Evolutionary conservation across 2,797 vertebrate species (phyloP), one percentile per base, ranked within the genome.

Genomic region (Bovichtus variegatus): DNA sequence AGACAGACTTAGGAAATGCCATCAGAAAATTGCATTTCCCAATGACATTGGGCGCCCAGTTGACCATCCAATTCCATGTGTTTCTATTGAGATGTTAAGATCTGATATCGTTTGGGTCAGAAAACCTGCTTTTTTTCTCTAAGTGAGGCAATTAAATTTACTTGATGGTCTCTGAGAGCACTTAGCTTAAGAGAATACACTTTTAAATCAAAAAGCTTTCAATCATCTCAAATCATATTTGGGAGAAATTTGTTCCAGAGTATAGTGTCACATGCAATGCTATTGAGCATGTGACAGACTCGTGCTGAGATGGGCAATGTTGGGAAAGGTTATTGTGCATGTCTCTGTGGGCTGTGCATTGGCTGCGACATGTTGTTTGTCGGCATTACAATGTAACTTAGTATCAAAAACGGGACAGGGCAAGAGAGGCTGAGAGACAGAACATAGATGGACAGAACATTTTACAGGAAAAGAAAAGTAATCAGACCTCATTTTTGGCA

Each of bases 181-280:
- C 98, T 99, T 99, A 98, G 96, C 96, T 97, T 97, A 97, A 98
- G 96, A 99, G 97, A 98, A 98, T 98, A 97, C 97, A 98, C 97
- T 98, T 97, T 95, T 93, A 97, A 98, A 99, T 99, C 97, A 98
- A 98, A 99, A 98, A 96, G 94, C 96, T 98, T 99, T 99, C 98
- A 98, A 98, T 99, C 98, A 98, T 97, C 96, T 95, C 94, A 97
- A 98, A 98, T 97, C 96, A 95, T 97, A 97, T 99, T 98, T 97
- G 94, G 95, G 94, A 95, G 95, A 95, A 96, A 96, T 96, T 95
- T 95, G 94, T 94, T 96, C 94, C 87, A 91, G 91, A 96, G 95
- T 95, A 91, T 94, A 94, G 94, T 92, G 95, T 96, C 96, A 96
- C 93, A 95, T 95, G 95, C 93, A 96, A 97, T 97, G 96, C 93